Base-by-base conservation (phyloP, 2,797 vertebrate genomes). In the Aselliscus stoliczkanus region DNA sequence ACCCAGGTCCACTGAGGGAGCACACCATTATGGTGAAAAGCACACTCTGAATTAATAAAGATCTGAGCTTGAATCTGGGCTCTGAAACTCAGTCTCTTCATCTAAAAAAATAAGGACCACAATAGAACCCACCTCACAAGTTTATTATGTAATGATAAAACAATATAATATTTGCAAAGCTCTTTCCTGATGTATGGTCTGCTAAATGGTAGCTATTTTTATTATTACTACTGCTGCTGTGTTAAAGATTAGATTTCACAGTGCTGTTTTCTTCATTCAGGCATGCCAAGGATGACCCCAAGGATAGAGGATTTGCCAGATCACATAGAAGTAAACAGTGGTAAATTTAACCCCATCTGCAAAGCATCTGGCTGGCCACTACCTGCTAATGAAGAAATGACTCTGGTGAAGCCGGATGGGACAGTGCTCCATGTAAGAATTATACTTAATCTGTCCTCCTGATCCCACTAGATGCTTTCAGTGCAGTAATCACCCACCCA, bases 321-420 rank as follows among this genome's bases (percentile, higher is more conserved):
- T 60, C 95, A 98, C 70, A 96, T 98, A 44, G 99, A 99, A 97
- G 97, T 99, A 83, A 99, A 99, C 95, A 98, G 98, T 65, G 99
- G 98, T 0, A 97, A 98, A 87, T 98, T 98, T 96, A 98, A 97
- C 31, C 97, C 98, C 44, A 98, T 98, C 91, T 99, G 99, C 88
- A 98, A 98, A 92, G 99, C 98, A n/a, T 98, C 97, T 18, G 99
- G 99, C 29, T 96, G 98, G 18, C 99, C 99, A 1, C 97, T 98
- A 80, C 99, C 99, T 91, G 93, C 98, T 83, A 97, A 98, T 70
- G 98, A 99, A 92, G 98, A 99, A 96, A 98, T 99, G 97, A 98
- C 98, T 47, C 98, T 99, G 54, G 96, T 99, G 56, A 99, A 99
- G 96, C 98, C 98, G 1, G 98, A 99, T 95, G 99, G 99, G 96